Percentiles rank a stretch among this genome's conserved stretches.
Evolutionary conservation across 2,797 vertebrate genomes (phyloP).

Genomic region (Syncerus caffer): DNA sequence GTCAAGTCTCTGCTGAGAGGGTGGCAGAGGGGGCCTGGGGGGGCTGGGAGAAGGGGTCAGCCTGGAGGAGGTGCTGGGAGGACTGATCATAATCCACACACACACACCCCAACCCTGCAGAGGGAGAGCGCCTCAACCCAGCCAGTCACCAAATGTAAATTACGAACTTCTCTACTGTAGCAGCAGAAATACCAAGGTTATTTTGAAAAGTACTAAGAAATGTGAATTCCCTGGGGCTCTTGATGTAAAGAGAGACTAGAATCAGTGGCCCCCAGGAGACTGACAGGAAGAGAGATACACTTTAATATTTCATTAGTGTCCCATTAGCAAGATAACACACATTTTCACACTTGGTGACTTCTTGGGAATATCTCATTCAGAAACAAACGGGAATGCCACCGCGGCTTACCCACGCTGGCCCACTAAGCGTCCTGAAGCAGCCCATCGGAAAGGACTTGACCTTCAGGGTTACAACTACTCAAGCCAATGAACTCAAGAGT

Average conservation of each 20-base stretch:
- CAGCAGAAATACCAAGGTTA: constrained; percentile 41
- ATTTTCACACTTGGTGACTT: constrained; percentile 50
- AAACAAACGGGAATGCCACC: background rate
- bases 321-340: constrained; percentile 62
- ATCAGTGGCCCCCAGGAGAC: background rate
- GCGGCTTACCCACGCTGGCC: background rate
- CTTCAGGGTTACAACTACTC: background rate
- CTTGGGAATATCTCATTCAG: constrained; percentile 50
- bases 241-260: background rate
- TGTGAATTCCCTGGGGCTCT: constrained; percentile 9
- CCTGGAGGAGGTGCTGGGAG: background rate
- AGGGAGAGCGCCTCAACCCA: background rate
- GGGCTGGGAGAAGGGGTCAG: background rate
- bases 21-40: background rate
- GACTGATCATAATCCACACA: too few relatives aligned
- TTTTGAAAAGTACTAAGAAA: constrained; percentile 6
- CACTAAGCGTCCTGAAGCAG: constrained; percentile 30
- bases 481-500: background rate
- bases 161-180: background rate
- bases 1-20: background rate
- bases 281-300: background rate
- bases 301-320: constrained; percentile 56
- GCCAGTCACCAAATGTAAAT: background rate
- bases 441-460: background rate
- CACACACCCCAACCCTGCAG: background rate